Evolutionary conservation across 2,113 vertebrate genomes (phyloP).

Genomic region (Crocuta crocuta): DNA sequence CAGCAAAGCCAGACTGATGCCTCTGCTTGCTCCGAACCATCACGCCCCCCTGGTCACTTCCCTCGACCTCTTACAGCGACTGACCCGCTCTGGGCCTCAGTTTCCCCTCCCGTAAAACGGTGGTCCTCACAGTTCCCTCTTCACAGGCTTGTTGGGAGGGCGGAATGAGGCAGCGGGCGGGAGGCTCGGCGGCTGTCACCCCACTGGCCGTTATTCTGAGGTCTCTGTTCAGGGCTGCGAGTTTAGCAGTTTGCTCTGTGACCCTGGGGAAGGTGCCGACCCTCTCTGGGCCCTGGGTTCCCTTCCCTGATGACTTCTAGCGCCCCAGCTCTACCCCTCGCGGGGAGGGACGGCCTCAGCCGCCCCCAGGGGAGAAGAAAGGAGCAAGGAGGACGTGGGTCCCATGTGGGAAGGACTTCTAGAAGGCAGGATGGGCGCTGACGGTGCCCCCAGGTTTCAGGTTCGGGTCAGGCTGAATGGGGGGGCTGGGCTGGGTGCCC

Average conservation of each 20-base stretch:
- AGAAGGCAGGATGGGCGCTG: neutral
- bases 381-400: neutral
- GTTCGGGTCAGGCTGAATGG: neutral
- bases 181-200: neutral
- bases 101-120: neutral
- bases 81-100: neutral
- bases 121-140: rapidly evolving
- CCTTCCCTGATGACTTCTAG: neutral
- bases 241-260: neutral
- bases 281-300: neutral
- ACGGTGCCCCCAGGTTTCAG: rapidly evolving
- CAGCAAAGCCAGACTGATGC: neutral
- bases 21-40: neutral
- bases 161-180: rapidly evolving
- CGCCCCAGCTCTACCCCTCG: too few species aligned
- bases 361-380: neutral
- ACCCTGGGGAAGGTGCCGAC: neutral
- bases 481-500: neutral
- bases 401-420: neutral
- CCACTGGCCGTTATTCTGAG: neutral
- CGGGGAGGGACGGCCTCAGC: neutral
- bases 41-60: rapidly evolving
- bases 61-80: rapidly evolving
- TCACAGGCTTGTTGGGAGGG: neutral
- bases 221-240: neutral